Evolutionary conservation across 2,888 invertebrate genomes (phyloP), one percentile per base, ranked within the genome.

Genomic region (Drosophila yooni): DNA sequence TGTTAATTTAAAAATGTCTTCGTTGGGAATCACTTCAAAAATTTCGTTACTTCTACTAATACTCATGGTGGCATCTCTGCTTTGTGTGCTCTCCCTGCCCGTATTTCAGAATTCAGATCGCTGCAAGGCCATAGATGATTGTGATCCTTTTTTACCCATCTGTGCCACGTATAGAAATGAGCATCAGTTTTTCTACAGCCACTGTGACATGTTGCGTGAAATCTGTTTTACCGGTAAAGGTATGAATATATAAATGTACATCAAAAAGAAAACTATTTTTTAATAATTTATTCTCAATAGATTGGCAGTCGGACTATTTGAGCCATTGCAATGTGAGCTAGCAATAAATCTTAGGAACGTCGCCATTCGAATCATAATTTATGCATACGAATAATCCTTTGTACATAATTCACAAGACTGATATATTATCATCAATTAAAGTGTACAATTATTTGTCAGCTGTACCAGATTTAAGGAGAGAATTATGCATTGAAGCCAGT

Each of bases 171-270:
- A 81, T 50, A 77, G 70, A 48, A 80, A 80, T n/a, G 92, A 92
- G 46, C 92, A 92, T 70, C 92, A 92, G 71, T 92, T 92, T 66
- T 92, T 92, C 67, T 92, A 92, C 69, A 92, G 91, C 36, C 91
- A 92, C 15, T 92, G 92, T 68, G 92, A 91, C 63, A 91, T 92
- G 92, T 51, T 83, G 67, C 88, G 90, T 3, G 92, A 91, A 59
- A 90, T 83, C 48, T 92, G 92, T 59, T 69, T 91, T 34, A 91
- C 92, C 6, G 91, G 92, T 60, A 91, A 83, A 69, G 88, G 92
- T 92, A 70, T 15, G 46, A 25, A 8, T 25, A 2, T 36, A 13
- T 18, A 6, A 2, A 52, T 3, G 18, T 1, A 36, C 4, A 53
- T 11, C 1, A 33, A 11, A 13, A 27, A 25, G 29, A 13, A n/a